phyloP scores from a whole-genome alignment of 2,797 vertebrate genomes.

The Percopsis omiscomaycus region DNA sequence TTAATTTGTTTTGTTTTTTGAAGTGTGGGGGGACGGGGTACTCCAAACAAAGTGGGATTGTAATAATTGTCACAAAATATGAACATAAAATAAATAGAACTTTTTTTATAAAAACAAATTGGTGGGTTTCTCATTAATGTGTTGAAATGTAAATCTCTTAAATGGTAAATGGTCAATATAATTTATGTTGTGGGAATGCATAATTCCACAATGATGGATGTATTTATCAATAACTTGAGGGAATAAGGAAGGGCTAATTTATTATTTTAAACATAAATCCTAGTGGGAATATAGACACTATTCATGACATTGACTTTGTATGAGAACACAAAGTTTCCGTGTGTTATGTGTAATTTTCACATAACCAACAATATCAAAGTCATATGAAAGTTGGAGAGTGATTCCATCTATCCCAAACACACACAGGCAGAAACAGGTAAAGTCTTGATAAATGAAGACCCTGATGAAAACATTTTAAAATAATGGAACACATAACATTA shows the following conservation, averaged over 20 bases:
- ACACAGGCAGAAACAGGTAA: no score
- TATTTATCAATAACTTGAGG: not conserved
- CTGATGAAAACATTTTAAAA: no score
- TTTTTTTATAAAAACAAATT: conserved; percentile 59
- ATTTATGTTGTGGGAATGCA: no score
- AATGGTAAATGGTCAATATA: not conserved
- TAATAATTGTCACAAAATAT: conserved; percentile 61
- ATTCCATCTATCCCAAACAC: no score
- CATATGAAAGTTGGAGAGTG: no score
- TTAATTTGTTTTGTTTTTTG: conserved; percentile 29
- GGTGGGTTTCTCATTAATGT: conserved; percentile 40
- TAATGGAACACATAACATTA: no score
- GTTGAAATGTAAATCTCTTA: not conserved
- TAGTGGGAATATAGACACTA: not conserved
- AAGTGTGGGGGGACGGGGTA: conserved; percentile 15
- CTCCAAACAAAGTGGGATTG: conserved; percentile 49
- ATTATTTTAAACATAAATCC: no score
- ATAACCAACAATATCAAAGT: not conserved
- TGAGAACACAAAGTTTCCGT: not conserved
- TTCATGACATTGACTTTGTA: not conserved
- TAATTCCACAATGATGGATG: no score
- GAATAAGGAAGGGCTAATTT: no score
- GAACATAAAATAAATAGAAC: conserved; percentile 69
- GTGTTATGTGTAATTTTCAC: not conserved
- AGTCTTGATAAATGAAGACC: no score